phyloP scores from a whole-genome alignment of 1,140 invertebrate genomes.

The Drosophila hydei region DNA sequence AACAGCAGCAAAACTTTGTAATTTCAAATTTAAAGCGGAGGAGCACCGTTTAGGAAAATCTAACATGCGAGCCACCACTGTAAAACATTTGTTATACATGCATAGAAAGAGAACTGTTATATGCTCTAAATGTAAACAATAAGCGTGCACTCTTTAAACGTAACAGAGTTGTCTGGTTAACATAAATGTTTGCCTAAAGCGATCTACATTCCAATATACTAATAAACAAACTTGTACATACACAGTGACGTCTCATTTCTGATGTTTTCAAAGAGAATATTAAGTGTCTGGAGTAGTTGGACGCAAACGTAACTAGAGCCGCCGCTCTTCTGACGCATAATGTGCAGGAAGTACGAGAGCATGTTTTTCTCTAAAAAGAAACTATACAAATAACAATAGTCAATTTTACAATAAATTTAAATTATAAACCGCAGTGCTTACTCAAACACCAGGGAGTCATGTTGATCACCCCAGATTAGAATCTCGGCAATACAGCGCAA shows the following conservation, averaged over 20 bases:
- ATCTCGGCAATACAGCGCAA: constrained; percentile 99
- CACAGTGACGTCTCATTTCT: constrained; percentile 99
- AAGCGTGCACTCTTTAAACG: too few species aligned
- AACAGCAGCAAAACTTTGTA: background rate
- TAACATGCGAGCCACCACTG: too few species aligned
- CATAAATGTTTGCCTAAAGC: too few species aligned
- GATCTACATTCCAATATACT: background rate
- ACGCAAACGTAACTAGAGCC: constrained; percentile 97
- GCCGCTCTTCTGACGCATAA: constrained; percentile 98
- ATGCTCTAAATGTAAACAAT: too few species aligned
- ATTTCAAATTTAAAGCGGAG: too few species aligned
- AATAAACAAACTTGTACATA: constrained; percentile 85
- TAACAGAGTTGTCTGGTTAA: too few species aligned
- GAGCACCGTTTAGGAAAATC: too few species aligned
- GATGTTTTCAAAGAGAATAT: constrained; percentile 99
- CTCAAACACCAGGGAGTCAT: constrained; percentile 99
- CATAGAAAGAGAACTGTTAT: too few species aligned
- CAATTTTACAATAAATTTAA: background rate
- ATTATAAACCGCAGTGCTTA: constrained; percentile 85
- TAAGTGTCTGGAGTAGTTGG: constrained; percentile 98
- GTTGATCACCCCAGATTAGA: constrained; percentile 99
- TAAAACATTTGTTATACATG: too few species aligned
- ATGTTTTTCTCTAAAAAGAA: constrained; percentile 99
- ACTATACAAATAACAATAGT: constrained; percentile 86
- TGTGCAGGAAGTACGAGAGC: constrained; percentile 98